phyloP scores from a whole-genome alignment of 1,140 invertebrate species.

The Tetraneura akinire region DNA sequence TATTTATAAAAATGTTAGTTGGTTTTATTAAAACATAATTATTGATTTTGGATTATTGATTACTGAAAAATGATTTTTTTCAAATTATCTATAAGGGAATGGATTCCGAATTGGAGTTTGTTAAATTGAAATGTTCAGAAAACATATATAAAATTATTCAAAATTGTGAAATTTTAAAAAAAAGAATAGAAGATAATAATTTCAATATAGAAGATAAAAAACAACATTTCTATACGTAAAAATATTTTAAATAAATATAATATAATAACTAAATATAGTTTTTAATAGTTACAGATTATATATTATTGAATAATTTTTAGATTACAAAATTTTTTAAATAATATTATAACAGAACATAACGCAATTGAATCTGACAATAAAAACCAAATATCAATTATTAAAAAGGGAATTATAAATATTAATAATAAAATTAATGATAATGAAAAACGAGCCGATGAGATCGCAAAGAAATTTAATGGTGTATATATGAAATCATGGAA shows the following conservation, averaged over 20 bases:
- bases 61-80: no score
- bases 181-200: not conserved
- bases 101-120: not conserved
- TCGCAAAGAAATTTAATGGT: not conserved
- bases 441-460: not conserved
- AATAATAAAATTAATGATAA: not conserved
- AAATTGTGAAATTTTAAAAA: conserved; percentile 5
- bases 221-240: not conserved
- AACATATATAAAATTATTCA: not conserved
- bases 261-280: not conserved
- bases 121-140: conserved; percentile 16
- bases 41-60: no score
- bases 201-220: not conserved
- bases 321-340: not conserved
- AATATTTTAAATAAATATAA: not conserved
- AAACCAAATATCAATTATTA: not conserved
- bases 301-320: not conserved
- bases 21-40: no score
- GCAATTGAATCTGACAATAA: not conserved
- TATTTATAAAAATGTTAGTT: no score
- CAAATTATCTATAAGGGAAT: not conserved
- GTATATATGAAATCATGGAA: not conserved
- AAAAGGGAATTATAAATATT: not conserved
- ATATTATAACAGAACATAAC: not conserved
- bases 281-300: not conserved